These are phyloP conservation scores for Bellardia bayeri DNA, from an alignment of 2,888 invertebrate species.

Conservation along the genomic window DNA sequence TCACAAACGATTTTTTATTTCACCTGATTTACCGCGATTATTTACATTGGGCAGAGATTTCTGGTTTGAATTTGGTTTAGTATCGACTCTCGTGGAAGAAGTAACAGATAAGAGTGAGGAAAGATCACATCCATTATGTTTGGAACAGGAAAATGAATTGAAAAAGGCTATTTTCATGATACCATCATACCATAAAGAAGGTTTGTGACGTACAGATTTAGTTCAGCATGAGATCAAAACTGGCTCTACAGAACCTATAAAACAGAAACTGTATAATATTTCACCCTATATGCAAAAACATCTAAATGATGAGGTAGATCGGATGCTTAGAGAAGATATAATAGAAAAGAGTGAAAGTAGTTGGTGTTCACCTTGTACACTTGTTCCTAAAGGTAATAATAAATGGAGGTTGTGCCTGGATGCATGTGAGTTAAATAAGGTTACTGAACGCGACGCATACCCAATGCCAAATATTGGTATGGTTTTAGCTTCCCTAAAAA, in stretches of 20 bases:
- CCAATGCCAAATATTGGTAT: neutral
- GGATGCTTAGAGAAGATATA: constrained; percentile 1
- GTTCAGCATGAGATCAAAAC: neutral
- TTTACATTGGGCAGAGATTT: constrained; percentile 10
- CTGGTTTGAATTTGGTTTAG: neutral
- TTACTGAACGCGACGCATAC: neutral
- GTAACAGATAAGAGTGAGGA: neutral
- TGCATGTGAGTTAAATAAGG: neutral
- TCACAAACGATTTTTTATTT: neutral
- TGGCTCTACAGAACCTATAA: neutral
- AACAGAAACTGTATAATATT: neutral
- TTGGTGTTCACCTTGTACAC: constrained; percentile 6
- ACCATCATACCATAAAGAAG: neutral
- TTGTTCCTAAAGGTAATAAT: neutral
- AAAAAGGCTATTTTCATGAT: neutral
- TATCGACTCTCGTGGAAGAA: neutral
- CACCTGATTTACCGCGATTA: neutral
- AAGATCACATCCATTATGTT: neutral
- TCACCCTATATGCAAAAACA: neutral
- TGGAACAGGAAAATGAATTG: neutral
- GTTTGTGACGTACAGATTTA: neutral
- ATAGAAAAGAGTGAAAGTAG: neutral
- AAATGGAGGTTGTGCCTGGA: constrained; percentile 12
- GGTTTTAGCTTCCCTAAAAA: neutral
- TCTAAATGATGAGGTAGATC: neutral